Base-by-base conservation (phyloP, 2,888 invertebrate genomes). In the Mantis religiosa region DNA sequence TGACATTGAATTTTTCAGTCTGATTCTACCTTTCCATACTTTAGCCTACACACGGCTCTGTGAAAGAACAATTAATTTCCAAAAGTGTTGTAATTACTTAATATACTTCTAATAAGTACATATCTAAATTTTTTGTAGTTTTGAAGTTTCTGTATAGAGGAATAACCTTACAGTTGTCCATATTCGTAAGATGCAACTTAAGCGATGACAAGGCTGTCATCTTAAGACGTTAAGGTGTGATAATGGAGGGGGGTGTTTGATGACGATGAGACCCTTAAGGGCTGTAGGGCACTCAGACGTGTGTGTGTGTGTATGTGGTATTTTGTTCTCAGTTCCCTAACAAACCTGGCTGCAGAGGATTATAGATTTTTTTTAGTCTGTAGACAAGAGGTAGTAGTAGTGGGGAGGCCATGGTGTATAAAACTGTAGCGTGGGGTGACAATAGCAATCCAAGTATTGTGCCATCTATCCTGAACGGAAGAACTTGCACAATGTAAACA, bases 331-430 rank as follows among this genome's bases (percentile, higher is more conserved):
- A 9, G 85, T 87, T 87, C 82, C 34, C 87, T 82, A 87, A 87
- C 87, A 87, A 87, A 87, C 87, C 82, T 87, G 87, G 87, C 87
- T 87, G 87, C 87, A 34, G 87, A 82, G 88, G 90, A 90, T 90
- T 90, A 90, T 90, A 90, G 90, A 90, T 90, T 90, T 90, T n/a
- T 89, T 90, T 88, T 88, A 87, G 89, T 84, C 88, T 54, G 83
- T 83, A 89, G 89, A 90, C 90, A 90, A 90, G 90, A 86, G 90
- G 82, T 82, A 84, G 88, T 82, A 84, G 88, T 87, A 87, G 85
- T 54, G 88, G 87, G 88, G 86, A 87, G 88, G 89, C 88, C 12
- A 28, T 14, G 41, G 54, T 89, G 84, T 89, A 90, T 89, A 90
- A 89, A 90, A 89, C 85, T 82, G 8, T 87, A 90, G 90, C 88